Percentiles rank a stretch among this genome's conserved stretches.
Conservation (phyloP, 2,888 invertebrate species). For the Poecilus cupreus region DNA sequence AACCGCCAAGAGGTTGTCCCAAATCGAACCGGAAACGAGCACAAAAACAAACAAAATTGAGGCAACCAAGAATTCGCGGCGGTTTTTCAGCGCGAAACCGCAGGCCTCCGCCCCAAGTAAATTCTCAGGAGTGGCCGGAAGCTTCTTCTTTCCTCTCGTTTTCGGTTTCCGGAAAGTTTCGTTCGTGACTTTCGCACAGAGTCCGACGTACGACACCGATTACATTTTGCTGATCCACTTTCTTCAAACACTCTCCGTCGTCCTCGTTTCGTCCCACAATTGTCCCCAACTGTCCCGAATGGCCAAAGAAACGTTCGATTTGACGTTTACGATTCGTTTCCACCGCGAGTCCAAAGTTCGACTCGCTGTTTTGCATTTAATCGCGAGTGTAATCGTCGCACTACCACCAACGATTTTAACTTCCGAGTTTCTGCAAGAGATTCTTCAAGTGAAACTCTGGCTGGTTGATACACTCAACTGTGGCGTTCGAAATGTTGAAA, state of each 20-base stretch:
- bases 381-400: conserved; percentile 80
- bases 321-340: conserved; percentile 80
- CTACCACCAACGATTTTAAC: conserved; percentile 77
- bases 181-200: conserved; percentile 74
- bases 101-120: no score
- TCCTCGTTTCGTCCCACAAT: conserved; percentile 82
- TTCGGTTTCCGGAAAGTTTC: conserved; percentile 80
- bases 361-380: conserved; percentile 79
- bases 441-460: conserved; percentile 82
- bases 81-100: conserved; percentile 72
- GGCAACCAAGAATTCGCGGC: conserved; percentile 88
- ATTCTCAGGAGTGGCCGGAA: conserved; percentile 84
- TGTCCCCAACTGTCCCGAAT: conserved; percentile 79
- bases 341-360: conserved; percentile 81
- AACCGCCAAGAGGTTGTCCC: conserved; percentile 80
- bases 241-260: conserved; percentile 80
- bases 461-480: conserved; percentile 76
- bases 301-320: conserved; percentile 81
- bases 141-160: conserved; percentile 89
- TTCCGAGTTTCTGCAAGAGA: conserved; percentile 77
- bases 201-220: conserved; percentile 78
- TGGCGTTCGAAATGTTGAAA: conserved; percentile 78
- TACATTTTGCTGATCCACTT: conserved; percentile 81
- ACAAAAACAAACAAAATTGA: no score
- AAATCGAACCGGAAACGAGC: no score